Conservation (phyloP, 1,140 invertebrate species). For the Calephelis nemesis region DNA sequence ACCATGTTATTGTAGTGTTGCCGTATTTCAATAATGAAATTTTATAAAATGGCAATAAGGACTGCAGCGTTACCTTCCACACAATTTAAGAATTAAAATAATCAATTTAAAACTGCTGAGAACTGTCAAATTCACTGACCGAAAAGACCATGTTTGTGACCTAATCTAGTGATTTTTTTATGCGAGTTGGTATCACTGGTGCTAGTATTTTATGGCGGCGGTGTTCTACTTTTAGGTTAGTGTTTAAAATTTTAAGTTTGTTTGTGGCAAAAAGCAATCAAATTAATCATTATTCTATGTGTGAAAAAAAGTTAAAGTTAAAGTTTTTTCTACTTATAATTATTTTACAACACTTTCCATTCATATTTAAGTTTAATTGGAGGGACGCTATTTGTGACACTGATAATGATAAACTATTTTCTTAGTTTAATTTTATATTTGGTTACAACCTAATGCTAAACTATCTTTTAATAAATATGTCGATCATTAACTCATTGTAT, state of each 20-base stretch:
- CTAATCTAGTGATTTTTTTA: too few species aligned
- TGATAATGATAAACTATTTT: slow-evolving; percentile 43
- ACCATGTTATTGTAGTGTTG: too few species aligned
- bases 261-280: background rate
- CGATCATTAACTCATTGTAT: background rate
- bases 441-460: background rate
- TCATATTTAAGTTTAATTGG: slow-evolving; percentile 53
- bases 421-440: background rate
- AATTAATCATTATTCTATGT: background rate
- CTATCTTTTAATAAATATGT: background rate
- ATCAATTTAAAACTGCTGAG: too few species aligned
- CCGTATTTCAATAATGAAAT: too few species aligned
- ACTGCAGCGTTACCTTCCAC: too few species aligned
- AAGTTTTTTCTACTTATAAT: background rate
- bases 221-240: slow-evolving; percentile 61
- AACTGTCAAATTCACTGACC: too few species aligned
- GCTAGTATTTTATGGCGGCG: slow-evolving; percentile 37
- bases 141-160: too few species aligned
- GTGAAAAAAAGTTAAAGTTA: background rate
- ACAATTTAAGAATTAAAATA: too few species aligned
- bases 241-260: slow-evolving; percentile 25
- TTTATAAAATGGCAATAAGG: too few species aligned
- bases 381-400: slow-evolving; percentile 67
- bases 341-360: slow-evolving; percentile 40
- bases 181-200: background rate